Percentiles rank a stretch among this genome's conserved stretches.
These are phyloP conservation scores for Melanostoma mellinum DNA, from an alignment of 2,888 invertebrate species.

Conservation along the genomic window DNA sequence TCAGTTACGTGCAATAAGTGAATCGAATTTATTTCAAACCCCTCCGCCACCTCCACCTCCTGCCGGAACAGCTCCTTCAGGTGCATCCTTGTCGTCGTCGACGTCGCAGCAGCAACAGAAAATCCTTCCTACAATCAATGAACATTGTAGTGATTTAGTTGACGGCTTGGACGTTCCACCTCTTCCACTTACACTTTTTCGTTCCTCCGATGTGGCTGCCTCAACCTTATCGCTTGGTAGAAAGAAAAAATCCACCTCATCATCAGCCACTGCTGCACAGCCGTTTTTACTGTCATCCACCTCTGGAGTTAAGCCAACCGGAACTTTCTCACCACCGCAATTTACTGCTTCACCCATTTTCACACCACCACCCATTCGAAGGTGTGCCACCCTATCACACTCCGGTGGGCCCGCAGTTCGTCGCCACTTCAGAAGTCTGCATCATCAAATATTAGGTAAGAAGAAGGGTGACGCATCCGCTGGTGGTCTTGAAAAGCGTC, in stretches of 20 bases:
- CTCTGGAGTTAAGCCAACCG: constrained; percentile 75
- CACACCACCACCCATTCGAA: constrained; percentile 80
- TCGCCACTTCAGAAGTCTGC: constrained; percentile 79
- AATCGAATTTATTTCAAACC: constrained; percentile 79
- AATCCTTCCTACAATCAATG: constrained; percentile 80
- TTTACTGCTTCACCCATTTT: constrained; percentile 79
- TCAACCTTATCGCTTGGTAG: constrained; percentile 52
- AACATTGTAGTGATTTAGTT: constrained; percentile 76
- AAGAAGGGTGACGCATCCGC: constrained; percentile 48
- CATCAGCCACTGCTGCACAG: constrained; percentile 3
- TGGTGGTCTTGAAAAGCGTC: constrained; percentile 61
- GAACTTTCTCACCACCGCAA: constrained; percentile 77
- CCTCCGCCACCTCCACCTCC: constrained; percentile 74
- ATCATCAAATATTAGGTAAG: constrained; percentile 78
- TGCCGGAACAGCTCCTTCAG: constrained; percentile 2
- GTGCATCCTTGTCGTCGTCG: constrained; percentile 75
- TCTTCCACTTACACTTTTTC: constrained; percentile 64
- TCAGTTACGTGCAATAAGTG: constrained; percentile 80
- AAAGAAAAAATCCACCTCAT: constrained; percentile 55
- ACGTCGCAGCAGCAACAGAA: constrained; percentile 79
- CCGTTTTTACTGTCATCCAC: constrained; percentile 68
- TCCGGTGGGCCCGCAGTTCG: constrained; percentile 72
- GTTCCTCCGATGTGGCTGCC: constrained; percentile 52
- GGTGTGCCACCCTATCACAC: constrained; percentile 80
- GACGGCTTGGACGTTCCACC: constrained; percentile 70